Evolutionary conservation across 1,140 invertebrate species (phyloP).

Genomic region (Ladona fulva): DNA sequence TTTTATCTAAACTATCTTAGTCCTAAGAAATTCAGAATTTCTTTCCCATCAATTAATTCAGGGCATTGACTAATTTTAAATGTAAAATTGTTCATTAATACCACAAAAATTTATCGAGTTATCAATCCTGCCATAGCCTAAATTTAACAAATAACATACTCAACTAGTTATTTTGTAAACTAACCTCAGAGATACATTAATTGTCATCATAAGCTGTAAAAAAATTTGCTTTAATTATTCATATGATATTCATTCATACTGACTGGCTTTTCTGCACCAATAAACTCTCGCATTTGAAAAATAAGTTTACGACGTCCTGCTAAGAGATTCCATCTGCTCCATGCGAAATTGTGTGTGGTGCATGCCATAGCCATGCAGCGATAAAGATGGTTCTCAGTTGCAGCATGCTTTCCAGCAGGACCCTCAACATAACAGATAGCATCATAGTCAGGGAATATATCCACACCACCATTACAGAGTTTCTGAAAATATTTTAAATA

Average conservation of each 20-base stretch:
- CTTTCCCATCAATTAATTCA: too few species aligned
- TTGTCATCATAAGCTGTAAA: too few species aligned
- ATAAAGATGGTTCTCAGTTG: constrained; percentile 69
- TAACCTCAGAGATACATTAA: too few species aligned
- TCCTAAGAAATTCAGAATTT: too few species aligned
- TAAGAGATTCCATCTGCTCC: constrained; percentile 77
- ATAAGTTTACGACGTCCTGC: constrained; percentile 57
- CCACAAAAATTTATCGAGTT: too few species aligned
- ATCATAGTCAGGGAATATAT: constrained; percentile 82
- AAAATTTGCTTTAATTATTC: too few species aligned
- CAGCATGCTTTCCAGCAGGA: constrained; percentile 58
- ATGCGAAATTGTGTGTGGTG: constrained; percentile 69
- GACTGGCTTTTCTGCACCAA: constrained; percentile 49
- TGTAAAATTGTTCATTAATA: too few species aligned
- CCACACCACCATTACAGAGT: constrained; percentile 64
- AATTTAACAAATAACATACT: too few species aligned
- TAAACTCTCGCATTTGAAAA: constrained; percentile 59
- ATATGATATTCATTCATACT: constrained; percentile 12
- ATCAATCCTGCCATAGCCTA: too few species aligned
- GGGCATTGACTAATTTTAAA: too few species aligned
- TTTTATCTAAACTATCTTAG: too few species aligned
- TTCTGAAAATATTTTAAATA: constrained; percentile 43
- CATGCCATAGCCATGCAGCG: constrained; percentile 70
- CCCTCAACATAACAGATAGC: constrained; percentile 73
- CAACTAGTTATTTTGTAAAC: too few species aligned